Evolutionary conservation across 2,113 vertebrate genomes (phyloP), one percentile per base, ranked within the genome.

Genomic region (Gnathonemus longibarbis): DNA sequence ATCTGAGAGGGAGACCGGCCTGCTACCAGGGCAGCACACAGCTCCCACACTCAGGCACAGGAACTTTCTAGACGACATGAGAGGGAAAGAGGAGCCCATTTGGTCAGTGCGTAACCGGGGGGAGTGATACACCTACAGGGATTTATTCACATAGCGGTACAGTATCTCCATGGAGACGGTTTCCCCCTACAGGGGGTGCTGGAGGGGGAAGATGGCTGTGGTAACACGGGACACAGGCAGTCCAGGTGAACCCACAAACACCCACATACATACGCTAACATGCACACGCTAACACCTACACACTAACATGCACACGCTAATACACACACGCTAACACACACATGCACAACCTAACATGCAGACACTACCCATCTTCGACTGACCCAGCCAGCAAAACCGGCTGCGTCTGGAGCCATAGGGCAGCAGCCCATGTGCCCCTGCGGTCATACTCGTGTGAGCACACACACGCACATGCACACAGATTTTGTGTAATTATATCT

Each of bases 1-100:
- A 99, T 99, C 96, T 96, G 97, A 96, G 96, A 95, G 94, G 95
- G 95, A 95, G 98, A 98, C 98, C 97, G 97, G 98, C 97, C 97
- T 90, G 94, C 92, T 88, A 6, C 21, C 56, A 62, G 56, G 6
- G 2, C 24, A 62, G 24, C 7, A 2, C 5, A 3, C 58, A 62
- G 24, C 58, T 10, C 8, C 24, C 58, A 27, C 27, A 7, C 24
- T 62, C 19, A 1, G 24, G 56, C 2, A 62, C 24, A 4, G 62
- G 10, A 31, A 70, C 56, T 58, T 58, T 62, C 48, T 13, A 2
- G 5, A 24, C 1, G 31, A 53, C 13, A n/a, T 1, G 8, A 35
- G 4, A 17, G 6, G 15, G 11, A 10, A 24, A 21, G 39, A 5
- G 3, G 21, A 62, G 35, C 15, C n/a, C 15, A 42, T 58, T 42